Conservation (phyloP, 1,140 invertebrate genomes). For the Monomorium pharaonis region DNA sequence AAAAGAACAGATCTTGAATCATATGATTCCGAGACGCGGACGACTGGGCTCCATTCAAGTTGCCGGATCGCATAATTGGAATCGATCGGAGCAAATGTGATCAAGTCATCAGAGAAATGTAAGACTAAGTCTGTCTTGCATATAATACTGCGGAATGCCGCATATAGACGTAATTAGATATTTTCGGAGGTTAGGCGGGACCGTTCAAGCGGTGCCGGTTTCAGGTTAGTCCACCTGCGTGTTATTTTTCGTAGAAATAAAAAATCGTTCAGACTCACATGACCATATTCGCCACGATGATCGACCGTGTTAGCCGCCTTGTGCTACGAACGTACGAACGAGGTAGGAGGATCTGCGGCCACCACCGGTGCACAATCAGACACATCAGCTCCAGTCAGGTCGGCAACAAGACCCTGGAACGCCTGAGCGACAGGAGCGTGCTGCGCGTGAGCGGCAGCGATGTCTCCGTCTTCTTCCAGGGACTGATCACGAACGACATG, state of each 20-base stretch:
- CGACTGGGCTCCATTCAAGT: not conserved
- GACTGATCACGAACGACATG: constrained; percentile 96
- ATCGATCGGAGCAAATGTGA: not conserved
- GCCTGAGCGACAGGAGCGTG: constrained; percentile 83
- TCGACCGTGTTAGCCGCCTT: constrained; percentile 28
- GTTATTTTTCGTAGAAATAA: constrained; percentile 59
- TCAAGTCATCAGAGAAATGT: not conserved
- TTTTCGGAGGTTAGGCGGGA: constrained; percentile 38
- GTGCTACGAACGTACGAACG: constrained; percentile 21
- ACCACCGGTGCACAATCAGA: constrained; percentile 37
- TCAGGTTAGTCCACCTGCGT: constrained; percentile 4
- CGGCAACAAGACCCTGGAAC: constrained; percentile 77
- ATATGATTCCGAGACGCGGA: not conserved
- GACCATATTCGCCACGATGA: constrained; percentile 46
- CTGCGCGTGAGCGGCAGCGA: constrained; percentile 89
- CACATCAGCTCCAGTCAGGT: constrained; percentile 42
- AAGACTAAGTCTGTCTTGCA: not conserved
- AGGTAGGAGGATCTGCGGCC: constrained; percentile 9
- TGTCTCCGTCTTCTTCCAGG: constrained; percentile 90
- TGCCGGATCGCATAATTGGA: not conserved
- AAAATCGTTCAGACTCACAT: not conserved
- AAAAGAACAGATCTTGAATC: not conserved
- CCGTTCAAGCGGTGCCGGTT: not conserved
- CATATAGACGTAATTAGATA: constrained; percentile 10
- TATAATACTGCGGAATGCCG: not conserved